A percentile compares a stretch with the other conserved stretches of the same genome.
Evolutionary conservation across 2,113 vertebrate genomes (phyloP).

Genomic region (Felis chaus): DNA sequence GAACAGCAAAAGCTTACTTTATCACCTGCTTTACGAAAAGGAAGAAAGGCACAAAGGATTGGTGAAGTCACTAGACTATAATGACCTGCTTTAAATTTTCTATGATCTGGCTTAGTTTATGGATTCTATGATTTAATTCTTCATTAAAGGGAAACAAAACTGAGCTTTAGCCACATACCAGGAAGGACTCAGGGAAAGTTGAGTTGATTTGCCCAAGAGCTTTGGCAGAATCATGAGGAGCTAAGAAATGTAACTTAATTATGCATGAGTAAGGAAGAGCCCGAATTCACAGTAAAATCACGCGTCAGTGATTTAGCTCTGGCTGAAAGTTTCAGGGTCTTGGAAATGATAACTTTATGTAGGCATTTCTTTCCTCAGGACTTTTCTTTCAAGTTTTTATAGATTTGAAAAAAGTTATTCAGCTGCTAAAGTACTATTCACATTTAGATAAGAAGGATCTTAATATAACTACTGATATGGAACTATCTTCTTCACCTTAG

Average conservation of each 20-base stretch:
- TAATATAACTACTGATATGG: background rate
- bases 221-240: background rate
- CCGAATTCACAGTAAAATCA: background rate
- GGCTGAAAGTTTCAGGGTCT: background rate
- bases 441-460: background rate
- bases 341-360: background rate
- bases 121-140: conserved; percentile 40
- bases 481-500: background rate
- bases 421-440: background rate
- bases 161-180: background rate
- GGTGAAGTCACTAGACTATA: background rate
- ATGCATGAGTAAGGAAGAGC: background rate
- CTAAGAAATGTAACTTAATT: conserved; percentile 48
- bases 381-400: conserved; percentile 9
- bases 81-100: conserved; percentile 5
- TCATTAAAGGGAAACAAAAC: background rate
- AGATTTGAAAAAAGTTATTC: background rate
- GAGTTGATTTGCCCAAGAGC: background rate
- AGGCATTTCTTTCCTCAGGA: background rate
- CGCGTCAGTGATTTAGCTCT: background rate
- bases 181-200: background rate
- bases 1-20: background rate
- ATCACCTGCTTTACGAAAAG: background rate
- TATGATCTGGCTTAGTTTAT: background rate
- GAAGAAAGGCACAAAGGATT: background rate